Evolutionary conservation across 2,888 invertebrate species (phyloP), one percentile per base, ranked within the genome.

Genomic region (Habrosyne pyritoides): DNA sequence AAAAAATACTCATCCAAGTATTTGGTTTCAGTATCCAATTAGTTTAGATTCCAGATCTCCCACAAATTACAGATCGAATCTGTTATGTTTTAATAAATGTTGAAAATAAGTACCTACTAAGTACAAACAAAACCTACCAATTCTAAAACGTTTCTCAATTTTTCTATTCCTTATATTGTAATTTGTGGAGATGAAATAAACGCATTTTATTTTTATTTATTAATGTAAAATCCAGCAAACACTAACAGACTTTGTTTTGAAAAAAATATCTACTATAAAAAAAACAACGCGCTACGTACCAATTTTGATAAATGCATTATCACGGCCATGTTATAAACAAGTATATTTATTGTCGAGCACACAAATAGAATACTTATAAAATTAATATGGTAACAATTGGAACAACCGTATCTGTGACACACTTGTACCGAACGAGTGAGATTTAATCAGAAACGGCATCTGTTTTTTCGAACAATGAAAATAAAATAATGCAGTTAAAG

Each of bases 391-490:
- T 22, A n/a, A 28, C 42, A 18, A 42, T 42, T 42, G 42, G 42
- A 28, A 28, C 28, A 21, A 10, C 24, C 18, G 18, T 14, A 50
- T 30, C 28, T 28, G 28, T 50, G 21, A 50, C 50, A 50, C 28
- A 50, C 18, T 42, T n/a, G 8, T 42, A 24, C 12, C 30, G 18
- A 18, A 18, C 49, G 49, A 28, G 26, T 18, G 18, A 30, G 50
- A 30, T 50, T 18, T 21, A 30, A 50, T 50, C 50, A 8, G 28
- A 28, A 21, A 28, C 12, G 21, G 50, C 50, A 50, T 50, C 50
- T 50, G 50, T 28, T 50, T 42, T 42, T 50, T 28, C 47, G 28
- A 50, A 50, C 28, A 50, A 50, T 50, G 50, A 24, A 49, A 49
- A 49, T 50, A 28, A 50, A 14, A 30, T 28, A 24, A 12, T 22